Conservation (phyloP, 2,888 invertebrate species). For the Glaucopsyche alexis region DNA sequence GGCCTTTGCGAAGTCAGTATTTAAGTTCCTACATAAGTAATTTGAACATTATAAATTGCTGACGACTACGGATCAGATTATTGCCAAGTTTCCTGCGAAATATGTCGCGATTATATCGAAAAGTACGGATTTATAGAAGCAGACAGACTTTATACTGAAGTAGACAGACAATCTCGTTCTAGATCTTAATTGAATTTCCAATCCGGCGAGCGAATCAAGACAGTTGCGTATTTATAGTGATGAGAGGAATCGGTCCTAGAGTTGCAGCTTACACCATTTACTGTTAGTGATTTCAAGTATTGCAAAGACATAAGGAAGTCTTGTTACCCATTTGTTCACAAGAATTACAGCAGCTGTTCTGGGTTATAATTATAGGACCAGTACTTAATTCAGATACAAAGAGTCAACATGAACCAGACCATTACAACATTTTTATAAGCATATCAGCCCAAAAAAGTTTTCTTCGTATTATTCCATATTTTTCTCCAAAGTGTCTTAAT, state of each 20-base stretch:
- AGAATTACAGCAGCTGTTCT: background rate
- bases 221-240: constrained; percentile 57
- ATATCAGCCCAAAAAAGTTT: background rate
- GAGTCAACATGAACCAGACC: no score
- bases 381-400: no score
- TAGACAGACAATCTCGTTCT: constrained; percentile 50
- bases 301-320: constrained; percentile 4
- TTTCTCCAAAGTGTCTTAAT: background rate
- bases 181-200: constrained; percentile 68
- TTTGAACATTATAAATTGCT: background rate
- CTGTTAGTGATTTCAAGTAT: background rate
- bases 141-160: constrained; percentile 5
- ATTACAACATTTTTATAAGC: no score
- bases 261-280: background rate
- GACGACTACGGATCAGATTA: background rate
- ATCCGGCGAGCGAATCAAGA: constrained; percentile 55
- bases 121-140: constrained; percentile 18
- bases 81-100: background rate
- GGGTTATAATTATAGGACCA: no score
- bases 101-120: constrained; percentile 6
- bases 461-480: background rate
- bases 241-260: constrained; percentile 43
- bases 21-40: background rate
- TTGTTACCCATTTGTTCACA: background rate
- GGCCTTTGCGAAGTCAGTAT: background rate